phyloP scores from a whole-genome alignment of 2,888 invertebrate species.

The Dioctria linearis region DNA sequence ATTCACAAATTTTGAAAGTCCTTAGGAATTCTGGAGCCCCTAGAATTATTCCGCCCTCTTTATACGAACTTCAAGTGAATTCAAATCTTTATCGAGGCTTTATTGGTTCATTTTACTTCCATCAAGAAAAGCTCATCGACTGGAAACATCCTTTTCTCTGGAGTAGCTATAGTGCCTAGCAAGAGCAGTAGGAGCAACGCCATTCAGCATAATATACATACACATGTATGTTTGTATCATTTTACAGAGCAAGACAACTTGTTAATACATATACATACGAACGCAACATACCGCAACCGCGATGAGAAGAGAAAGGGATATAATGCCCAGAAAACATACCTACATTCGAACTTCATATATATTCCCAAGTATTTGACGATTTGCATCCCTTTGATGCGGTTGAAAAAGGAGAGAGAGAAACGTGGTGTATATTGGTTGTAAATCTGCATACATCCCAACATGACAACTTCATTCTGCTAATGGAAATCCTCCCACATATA shows the following conservation, averaged over 20 bases:
- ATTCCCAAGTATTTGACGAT: neutral
- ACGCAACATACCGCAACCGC: neutral
- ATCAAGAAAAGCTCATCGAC: slow-evolving; percentile 44
- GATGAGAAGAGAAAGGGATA: neutral
- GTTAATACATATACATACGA: neutral
- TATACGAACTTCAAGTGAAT: slow-evolving; percentile 11
- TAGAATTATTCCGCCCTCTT: slow-evolving; percentile 42
- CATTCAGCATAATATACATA: neutral
- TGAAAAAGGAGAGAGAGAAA: neutral
- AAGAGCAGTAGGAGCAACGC: neutral
- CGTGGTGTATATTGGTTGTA: neutral
- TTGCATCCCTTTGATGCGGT: slow-evolving; percentile 43
- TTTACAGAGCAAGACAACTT: neutral
- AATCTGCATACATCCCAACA: slow-evolving; percentile 41
- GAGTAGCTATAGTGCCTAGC: neutral
- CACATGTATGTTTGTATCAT: neutral
- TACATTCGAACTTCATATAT: neutral
- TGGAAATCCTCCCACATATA: slow-evolving; percentile 34
- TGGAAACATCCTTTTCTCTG: slow-evolving; percentile 30
- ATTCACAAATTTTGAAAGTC: slow-evolving; percentile 15
- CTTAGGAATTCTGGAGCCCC: neutral
- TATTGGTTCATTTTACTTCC: slow-evolving; percentile 45
- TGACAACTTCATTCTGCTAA: slow-evolving; percentile 42
- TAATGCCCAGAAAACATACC: neutral
- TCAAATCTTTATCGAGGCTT: slow-evolving; percentile 33